Percentiles rank a stretch among this genome's conserved stretches.
Conservation (phyloP, 2,888 invertebrate genomes). For the Galerucella calmariensis region DNA sequence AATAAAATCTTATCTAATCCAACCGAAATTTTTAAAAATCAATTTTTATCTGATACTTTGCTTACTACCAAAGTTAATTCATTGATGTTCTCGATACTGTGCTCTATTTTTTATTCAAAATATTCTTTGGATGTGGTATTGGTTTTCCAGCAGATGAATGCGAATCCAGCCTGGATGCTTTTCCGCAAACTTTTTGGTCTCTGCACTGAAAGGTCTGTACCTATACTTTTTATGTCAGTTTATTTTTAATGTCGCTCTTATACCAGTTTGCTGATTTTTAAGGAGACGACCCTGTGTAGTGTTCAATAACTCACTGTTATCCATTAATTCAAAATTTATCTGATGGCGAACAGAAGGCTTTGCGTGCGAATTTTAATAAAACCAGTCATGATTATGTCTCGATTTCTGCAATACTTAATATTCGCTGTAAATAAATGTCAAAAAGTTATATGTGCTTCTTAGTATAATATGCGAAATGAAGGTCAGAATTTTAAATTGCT, state of each 20-base stretch:
- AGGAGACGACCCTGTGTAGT: slow-evolving; percentile 4
- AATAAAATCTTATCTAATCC: too few species aligned
- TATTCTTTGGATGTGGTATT: too few species aligned
- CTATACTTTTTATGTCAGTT: too few species aligned
- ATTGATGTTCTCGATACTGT: too few species aligned
- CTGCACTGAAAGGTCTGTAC: too few species aligned
- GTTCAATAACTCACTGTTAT: slow-evolving; percentile 39
- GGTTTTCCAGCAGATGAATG: too few species aligned
- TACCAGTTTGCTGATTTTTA: neutral
- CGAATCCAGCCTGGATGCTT: too few species aligned
- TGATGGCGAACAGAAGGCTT: slow-evolving; percentile 39
- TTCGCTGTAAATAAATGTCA: slow-evolving; percentile 32
- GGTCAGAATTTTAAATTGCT: neutral
- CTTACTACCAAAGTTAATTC: too few species aligned
- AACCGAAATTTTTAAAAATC: too few species aligned
- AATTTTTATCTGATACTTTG: too few species aligned
- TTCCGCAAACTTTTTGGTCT: too few species aligned
- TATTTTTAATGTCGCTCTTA: neutral
- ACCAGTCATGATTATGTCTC: slow-evolving; percentile 33
- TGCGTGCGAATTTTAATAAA: slow-evolving; percentile 40
- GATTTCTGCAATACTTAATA: slow-evolving; percentile 30
- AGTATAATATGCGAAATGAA: slow-evolving; percentile 14
- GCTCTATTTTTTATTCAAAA: too few species aligned
- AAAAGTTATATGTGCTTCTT: slow-evolving; percentile 19
- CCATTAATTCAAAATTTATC: slow-evolving; percentile 40